These are phyloP conservation scores for Cydia splendana DNA, from an alignment of 1,140 invertebrate species.

Conservation along the genomic window DNA sequence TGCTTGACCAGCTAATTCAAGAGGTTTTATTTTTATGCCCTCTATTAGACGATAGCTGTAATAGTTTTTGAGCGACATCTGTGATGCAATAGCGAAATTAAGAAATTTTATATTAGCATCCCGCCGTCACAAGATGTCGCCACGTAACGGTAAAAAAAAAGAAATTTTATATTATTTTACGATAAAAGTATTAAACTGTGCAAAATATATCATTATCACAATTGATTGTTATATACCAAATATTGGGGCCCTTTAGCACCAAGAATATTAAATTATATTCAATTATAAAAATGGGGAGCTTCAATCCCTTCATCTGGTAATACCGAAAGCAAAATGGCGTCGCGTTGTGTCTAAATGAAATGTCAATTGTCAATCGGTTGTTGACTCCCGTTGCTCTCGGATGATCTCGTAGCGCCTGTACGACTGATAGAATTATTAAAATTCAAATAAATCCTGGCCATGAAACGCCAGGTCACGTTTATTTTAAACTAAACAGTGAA, in stretches of 20 bases:
- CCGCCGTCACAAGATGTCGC: not conserved
- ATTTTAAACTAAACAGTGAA: not conserved
- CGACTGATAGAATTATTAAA: constrained; percentile 6
- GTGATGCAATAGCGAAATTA: not conserved
- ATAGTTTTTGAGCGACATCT: not conserved
- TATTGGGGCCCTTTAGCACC: too few species aligned
- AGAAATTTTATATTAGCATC: not conserved
- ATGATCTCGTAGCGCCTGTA: constrained; percentile 37
- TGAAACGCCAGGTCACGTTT: not conserved
- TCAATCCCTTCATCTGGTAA: not conserved
- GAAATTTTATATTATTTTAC: not conserved
- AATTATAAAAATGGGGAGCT: not conserved
- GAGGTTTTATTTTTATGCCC: not conserved
- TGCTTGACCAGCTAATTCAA: too few species aligned
- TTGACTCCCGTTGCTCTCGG: constrained; percentile 60
- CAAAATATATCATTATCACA: too few species aligned
- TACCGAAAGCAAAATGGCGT: constrained; percentile 19
- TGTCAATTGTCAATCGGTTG: constrained; percentile 75
- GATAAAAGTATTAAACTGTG: too few species aligned
- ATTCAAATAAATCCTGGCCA: not conserved
- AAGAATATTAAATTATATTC: not conserved
- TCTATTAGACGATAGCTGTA: not conserved
- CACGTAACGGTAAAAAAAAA: not conserved
- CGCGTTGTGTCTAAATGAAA: constrained; percentile 47
- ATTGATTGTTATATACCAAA: too few species aligned